These are phyloP conservation scores for Meloidogyne floridensis DNA, from an alignment of 1,140 invertebrate species.

Conservation along the genomic window DNA sequence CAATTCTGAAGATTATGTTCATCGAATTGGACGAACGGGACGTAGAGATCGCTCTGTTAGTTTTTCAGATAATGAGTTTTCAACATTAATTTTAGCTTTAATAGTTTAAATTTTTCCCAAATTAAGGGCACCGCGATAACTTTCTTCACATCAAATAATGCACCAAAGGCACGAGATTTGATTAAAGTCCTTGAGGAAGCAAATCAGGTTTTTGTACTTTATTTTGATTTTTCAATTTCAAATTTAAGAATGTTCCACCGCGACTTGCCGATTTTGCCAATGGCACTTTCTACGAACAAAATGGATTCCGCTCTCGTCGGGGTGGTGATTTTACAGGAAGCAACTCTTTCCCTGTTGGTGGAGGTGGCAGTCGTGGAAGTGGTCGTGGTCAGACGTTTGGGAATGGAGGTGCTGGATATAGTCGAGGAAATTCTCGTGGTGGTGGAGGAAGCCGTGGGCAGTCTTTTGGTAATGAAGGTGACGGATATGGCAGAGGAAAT, in stretches of 20 bases:
- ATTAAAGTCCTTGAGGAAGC: slow-evolving; percentile 60
- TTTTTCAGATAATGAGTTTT: background rate
- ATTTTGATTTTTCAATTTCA: background rate
- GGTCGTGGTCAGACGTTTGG: background rate
- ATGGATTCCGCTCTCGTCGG: slow-evolving; percentile 11
- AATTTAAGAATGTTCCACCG: slow-evolving; percentile 24
- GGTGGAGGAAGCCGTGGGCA: background rate
- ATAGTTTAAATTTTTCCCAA: background rate
- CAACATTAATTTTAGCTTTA: background rate
- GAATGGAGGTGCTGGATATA: background rate
- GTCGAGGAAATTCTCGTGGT: background rate
- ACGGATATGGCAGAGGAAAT: background rate
- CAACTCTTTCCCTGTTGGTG: background rate
- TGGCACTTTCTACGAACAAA: slow-evolving; percentile 3
- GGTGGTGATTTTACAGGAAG: background rate
- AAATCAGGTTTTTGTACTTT: slow-evolving; percentile 41
- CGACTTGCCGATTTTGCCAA: slow-evolving; percentile 30
- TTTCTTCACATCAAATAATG: slow-evolving; percentile 91
- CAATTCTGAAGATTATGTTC: slow-evolving; percentile 97
- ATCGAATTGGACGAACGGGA: slow-evolving; percentile 75
- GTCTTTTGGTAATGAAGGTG: background rate
- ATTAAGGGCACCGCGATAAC: slow-evolving; percentile 87
- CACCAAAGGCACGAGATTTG: slow-evolving; percentile 64
- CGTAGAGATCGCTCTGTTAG: slow-evolving; percentile 20
- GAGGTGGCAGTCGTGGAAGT: background rate